These are phyloP conservation scores for Plecotus auritus DNA, from an alignment of 2,113 vertebrate species.

Conservation along the genomic window DNA sequence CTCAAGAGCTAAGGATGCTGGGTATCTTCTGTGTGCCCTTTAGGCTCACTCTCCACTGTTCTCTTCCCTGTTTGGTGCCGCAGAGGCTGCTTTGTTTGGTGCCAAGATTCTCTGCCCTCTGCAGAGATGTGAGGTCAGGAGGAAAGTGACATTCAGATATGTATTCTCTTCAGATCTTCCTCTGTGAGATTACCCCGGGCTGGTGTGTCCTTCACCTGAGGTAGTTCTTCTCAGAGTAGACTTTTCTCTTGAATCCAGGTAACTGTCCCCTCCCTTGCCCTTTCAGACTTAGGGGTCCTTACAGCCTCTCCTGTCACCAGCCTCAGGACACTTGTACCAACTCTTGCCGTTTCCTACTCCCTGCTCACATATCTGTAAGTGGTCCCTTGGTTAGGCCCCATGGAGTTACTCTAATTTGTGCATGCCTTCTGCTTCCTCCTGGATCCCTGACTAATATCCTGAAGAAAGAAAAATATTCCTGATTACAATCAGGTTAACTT, in stretches of 20 bases:
- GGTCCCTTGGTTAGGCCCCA: background rate
- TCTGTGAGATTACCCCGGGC: background rate
- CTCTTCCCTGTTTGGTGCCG: background rate
- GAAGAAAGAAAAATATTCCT: background rate
- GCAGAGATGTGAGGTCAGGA: background rate
- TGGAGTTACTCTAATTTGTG: background rate
- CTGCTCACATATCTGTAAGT: background rate
- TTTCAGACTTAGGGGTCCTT: background rate
- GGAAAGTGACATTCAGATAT: background rate
- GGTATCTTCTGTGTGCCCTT: background rate
- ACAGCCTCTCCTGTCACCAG: background rate
- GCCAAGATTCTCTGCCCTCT: background rate
- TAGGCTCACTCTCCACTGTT: background rate
- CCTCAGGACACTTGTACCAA: no score
- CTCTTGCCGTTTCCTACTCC: background rate
- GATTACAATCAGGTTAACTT: background rate
- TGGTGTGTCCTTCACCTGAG: background rate
- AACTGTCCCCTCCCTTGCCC: background rate
- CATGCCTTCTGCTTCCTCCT: background rate
- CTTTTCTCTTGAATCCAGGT: background rate
- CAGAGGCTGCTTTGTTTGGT: background rate
- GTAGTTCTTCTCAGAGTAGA: background rate
- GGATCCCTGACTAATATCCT: background rate
- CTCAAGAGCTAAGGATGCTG: background rate
- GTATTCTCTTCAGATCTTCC: background rate